Evolutionary conservation across 2,888 invertebrate genomes (phyloP).

Genomic region (Zele albiditarsus): DNA sequence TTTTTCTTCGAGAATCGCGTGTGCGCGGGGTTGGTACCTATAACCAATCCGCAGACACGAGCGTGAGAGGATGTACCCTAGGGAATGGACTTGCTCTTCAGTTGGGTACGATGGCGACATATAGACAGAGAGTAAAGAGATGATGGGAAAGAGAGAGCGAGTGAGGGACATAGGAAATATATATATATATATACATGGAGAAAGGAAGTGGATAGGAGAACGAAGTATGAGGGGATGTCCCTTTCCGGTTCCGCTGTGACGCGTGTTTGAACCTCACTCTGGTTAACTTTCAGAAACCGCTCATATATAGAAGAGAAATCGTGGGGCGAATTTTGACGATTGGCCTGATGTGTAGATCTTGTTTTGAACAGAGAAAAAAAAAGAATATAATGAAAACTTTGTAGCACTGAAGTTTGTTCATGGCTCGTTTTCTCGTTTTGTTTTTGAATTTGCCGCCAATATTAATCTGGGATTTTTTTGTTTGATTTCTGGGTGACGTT

Average conservation of each 20-base stretch:
- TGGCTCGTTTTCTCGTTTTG: no score
- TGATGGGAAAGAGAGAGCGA: not conserved
- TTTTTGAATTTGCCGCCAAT: not conserved
- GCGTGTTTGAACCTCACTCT: slow-evolving; percentile 18
- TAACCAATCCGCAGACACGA: slow-evolving; percentile 28
- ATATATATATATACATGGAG: not conserved
- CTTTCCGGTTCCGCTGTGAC: slow-evolving; percentile 18
- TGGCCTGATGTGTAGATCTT: not conserved
- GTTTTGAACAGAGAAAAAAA: not conserved
- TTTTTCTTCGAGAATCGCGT: slow-evolving; percentile 31
- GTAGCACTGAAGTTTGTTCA: no score
- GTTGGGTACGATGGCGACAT: not conserved
- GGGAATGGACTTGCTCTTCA: slow-evolving; percentile 32
- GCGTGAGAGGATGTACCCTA: slow-evolving; percentile 32
- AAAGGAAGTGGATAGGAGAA: not conserved
- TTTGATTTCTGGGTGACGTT: no score
- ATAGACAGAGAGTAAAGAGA: not conserved
- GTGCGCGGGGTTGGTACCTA: slow-evolving; percentile 15
- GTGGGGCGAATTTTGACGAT: slow-evolving; percentile 13
- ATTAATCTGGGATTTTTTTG: not conserved
- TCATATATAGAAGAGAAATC: slow-evolving; percentile 14
- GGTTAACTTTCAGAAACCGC: slow-evolving; percentile 21
- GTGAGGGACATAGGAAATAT: not conserved
- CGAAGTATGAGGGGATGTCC: not conserved
- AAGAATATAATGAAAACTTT: not conserved